These are phyloP conservation scores for Araneus ventricosus DNA, from an alignment of 1,140 invertebrate genomes.

Conservation along the genomic window DNA sequence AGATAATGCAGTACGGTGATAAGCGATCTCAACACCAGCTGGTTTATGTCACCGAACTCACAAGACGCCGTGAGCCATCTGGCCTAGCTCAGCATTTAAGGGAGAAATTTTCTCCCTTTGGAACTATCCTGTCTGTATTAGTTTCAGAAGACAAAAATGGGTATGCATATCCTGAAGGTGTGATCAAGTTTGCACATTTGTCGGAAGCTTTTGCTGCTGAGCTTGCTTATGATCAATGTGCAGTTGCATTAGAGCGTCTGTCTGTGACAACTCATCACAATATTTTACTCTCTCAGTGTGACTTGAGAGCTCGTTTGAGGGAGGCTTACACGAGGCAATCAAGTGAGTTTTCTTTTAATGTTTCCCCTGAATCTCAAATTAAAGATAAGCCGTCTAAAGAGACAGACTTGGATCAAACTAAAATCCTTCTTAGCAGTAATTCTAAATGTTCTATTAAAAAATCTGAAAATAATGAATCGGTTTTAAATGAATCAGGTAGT, in stretches of 20 bases:
- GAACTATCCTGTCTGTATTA: constrained; percentile 65
- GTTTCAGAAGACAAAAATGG: constrained; percentile 57
- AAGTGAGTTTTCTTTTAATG: not conserved
- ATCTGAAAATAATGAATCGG: not conserved
- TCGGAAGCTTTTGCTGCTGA: constrained; percentile 72
- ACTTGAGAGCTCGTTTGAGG: constrained; percentile 53
- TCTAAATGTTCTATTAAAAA: not conserved
- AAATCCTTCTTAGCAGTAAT: not conserved
- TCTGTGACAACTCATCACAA: constrained; percentile 66
- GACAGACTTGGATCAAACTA: not conserved
- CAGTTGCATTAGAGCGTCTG: constrained; percentile 55
- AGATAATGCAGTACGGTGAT: constrained; percentile 57
- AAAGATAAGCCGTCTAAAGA: not conserved
- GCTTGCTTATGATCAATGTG: constrained; percentile 64
- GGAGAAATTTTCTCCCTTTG: constrained; percentile 66
- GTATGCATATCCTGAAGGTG: constrained; percentile 62
- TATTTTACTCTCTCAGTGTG: constrained; percentile 67
- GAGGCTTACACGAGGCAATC: constrained; percentile 4
- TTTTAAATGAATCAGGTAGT: no score
- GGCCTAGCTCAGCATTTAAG: constrained; percentile 17
- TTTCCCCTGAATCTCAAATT: not conserved
- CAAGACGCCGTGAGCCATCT: constrained; percentile 1
- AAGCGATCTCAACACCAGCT: constrained; percentile 56
- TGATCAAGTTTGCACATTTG: constrained; percentile 61
- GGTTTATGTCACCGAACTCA: constrained; percentile 60